Conservation (phyloP, 2,113 vertebrate genomes). For the Seriola aureovittata region DNA sequence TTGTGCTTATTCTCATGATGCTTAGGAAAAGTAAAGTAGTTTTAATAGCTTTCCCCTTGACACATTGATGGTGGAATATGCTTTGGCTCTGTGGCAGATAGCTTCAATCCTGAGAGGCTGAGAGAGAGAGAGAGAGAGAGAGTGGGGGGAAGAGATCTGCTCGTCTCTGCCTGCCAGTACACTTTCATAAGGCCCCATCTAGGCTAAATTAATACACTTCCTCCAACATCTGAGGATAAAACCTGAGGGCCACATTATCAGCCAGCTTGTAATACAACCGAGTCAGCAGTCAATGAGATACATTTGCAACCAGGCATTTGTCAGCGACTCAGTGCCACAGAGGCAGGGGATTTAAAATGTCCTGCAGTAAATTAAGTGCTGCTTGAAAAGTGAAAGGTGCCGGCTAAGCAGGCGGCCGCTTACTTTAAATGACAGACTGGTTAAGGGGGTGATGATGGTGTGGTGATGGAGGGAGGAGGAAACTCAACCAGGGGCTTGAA, state of each 20-base stretch:
- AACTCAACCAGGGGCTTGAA: not conserved
- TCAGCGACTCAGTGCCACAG: constrained; percentile 69
- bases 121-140: constrained; percentile 28
- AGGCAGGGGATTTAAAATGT: constrained; percentile 78
- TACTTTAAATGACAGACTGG: constrained; percentile 66
- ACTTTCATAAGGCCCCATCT: constrained; percentile 69
- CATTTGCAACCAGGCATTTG: constrained; percentile 79
- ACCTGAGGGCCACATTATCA: constrained; percentile 77
- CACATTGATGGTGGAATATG: constrained; percentile 80
- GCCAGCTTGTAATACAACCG: constrained; percentile 65
- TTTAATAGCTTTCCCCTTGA: constrained; percentile 83
- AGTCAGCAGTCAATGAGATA: constrained; percentile 80
- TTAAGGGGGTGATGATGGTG: constrained; percentile 52
- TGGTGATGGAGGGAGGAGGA: constrained; percentile 13
- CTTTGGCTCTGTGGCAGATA: constrained; percentile 71
- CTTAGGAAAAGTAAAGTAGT: constrained; percentile 83
- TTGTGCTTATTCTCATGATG: constrained; percentile 82
- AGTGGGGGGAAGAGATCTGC: constrained; percentile 38
- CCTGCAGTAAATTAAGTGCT: constrained; percentile 76
- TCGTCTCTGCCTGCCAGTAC: constrained; percentile 55
- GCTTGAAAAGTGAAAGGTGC: constrained; percentile 76
- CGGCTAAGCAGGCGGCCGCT: constrained; percentile 75
- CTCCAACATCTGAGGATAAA: constrained; percentile 76
- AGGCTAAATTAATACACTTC: constrained; percentile 76
- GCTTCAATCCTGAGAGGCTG: constrained; percentile 70